Percentiles rank a stretch among this genome's conserved stretches.
Evolutionary conservation across 2,797 vertebrate species (phyloP).

Genomic region (Antennarius maculatus): DNA sequence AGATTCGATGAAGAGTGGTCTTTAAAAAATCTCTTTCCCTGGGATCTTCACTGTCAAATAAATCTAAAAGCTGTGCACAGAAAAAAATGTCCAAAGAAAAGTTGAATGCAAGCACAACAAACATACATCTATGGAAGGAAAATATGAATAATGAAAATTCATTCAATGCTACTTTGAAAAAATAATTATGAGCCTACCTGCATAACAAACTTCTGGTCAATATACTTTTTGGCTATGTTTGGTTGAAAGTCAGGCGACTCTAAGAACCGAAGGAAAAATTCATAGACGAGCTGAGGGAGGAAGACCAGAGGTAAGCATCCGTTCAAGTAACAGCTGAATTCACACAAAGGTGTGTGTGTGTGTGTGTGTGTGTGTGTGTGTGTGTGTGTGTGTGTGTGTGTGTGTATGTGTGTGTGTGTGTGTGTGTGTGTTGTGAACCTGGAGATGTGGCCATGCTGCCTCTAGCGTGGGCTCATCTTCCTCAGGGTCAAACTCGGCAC

Average conservation of each 20-base stretch:
- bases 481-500: conserved; percentile 98
- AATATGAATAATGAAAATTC: no score
- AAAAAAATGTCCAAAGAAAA: background rate
- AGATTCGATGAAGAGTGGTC: conserved; percentile 98
- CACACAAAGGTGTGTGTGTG: background rate
- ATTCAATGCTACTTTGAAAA: background rate
- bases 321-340: background rate
- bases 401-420: conserved; percentile 2
- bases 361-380: conserved; percentile 2
- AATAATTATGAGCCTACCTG: conserved; percentile 86
- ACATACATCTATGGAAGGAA: background rate
- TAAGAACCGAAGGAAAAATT: conserved; percentile 98
- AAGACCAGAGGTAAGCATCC: conserved; percentile 2
- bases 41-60: conserved; percentile 99
- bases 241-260: conserved; percentile 99
- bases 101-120: background rate
- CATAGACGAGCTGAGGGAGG: conserved; percentile 93
- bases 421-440: conserved; percentile 79
- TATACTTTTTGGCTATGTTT: conserved; percentile 99
- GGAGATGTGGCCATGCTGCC: conserved; percentile 98
- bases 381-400: background rate
- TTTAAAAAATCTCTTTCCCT: conserved; percentile 98
- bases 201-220: conserved; percentile 99
- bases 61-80: conserved; percentile 88
- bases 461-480: conserved; percentile 97